phyloP scores from a whole-genome alignment of 2,888 invertebrate species.

The Oxytorus armatus region DNA sequence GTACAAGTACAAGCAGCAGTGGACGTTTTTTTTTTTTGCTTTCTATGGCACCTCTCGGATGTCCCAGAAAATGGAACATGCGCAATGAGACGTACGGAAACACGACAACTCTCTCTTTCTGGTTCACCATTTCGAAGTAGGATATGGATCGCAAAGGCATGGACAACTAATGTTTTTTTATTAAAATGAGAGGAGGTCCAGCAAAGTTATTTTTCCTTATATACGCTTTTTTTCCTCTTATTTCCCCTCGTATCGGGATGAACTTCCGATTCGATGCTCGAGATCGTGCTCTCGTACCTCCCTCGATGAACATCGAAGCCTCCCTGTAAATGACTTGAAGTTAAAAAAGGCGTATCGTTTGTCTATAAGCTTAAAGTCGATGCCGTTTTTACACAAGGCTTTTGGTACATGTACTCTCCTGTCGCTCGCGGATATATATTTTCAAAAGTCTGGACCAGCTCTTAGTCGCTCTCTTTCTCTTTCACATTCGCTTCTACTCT shows the following conservation, averaged over 20 bases:
- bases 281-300: not conserved
- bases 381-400: not conserved
- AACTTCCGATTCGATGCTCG: too few relatives aligned
- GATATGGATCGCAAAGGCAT: too few relatives aligned
- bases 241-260: not conserved
- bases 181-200: not conserved
- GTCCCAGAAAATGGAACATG: not conserved
- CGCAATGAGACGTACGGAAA: not conserved
- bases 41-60: not conserved
- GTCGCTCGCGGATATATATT: conserved; percentile 31
- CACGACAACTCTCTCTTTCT: too few relatives aligned
- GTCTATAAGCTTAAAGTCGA: not conserved
- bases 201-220: not conserved
- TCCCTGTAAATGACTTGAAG: not conserved
- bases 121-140: too few relatives aligned
- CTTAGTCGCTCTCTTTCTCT: conserved; percentile 27
- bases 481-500: conserved; percentile 19
- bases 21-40: not conserved
- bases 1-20: not conserved
- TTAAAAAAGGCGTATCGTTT: not conserved
- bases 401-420: not conserved
- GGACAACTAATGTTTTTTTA: not conserved
- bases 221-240: conserved; percentile 2
- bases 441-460: conserved; percentile 44
- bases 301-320: not conserved